Percentiles rank a stretch among this genome's conserved stretches.
These are phyloP conservation scores for Anthoscopus minutus DNA, from an alignment of 2,113 vertebrate genomes.

Conservation along the genomic window DNA sequence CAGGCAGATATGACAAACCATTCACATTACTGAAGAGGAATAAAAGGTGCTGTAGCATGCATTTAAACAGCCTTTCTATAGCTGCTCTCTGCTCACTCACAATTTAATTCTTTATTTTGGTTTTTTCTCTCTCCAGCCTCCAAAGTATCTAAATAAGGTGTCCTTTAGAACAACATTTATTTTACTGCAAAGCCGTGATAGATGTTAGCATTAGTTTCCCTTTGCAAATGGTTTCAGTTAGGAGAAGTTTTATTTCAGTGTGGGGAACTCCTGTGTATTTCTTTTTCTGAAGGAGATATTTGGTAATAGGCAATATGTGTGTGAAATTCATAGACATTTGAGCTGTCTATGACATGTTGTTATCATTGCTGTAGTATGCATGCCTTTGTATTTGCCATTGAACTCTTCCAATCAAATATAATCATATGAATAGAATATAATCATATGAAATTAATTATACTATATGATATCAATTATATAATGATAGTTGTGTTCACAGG, in stretches of 20 bases:
- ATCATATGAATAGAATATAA: too few species aligned
- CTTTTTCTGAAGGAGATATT: neutral
- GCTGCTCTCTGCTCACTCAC: neutral
- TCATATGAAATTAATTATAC: too few species aligned
- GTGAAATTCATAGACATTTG: neutral
- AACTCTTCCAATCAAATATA: neutral
- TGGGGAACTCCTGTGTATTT: neutral
- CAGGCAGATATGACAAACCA: neutral
- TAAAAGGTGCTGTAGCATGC: neutral
- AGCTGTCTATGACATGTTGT: neutral
- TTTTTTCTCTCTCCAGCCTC: neutral
- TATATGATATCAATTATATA: too few species aligned
- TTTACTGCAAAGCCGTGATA: neutral
- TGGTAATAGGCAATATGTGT: neutral
- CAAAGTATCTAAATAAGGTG: neutral
- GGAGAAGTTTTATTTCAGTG: neutral
- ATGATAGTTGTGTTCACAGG: neutral
- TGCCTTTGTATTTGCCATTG: neutral
- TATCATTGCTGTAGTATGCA: neutral
- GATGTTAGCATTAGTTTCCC: neutral
- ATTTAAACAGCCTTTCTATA: neutral
- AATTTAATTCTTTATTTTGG: neutral
- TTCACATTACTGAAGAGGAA: conserved; percentile 6
- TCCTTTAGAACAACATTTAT: neutral
- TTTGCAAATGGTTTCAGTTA: neutral